Evolutionary conservation across 2,113 vertebrate species (phyloP), one percentile per base, ranked within the genome.

Genomic region (Lucifuga dentata): DNA sequence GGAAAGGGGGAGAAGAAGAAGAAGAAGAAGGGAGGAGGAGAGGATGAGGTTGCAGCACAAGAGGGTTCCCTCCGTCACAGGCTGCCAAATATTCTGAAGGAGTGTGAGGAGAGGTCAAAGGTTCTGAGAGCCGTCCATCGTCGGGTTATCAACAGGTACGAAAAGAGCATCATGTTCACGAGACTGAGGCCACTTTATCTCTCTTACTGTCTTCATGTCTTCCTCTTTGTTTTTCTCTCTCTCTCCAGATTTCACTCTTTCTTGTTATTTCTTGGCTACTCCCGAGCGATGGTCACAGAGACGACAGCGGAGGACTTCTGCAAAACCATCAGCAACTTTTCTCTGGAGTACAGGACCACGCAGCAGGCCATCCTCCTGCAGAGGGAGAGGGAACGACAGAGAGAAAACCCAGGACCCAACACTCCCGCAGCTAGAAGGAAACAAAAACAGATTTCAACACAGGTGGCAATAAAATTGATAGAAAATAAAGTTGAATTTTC

Each of bases 221-320:
- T 29, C 7, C 40, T 38, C 26, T 1, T 7, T 0, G 10, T 10
- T 19, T 41, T 13, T 9, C 2, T 13, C 24, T 9, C 2, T 13
- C 24, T 11, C 29, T 63, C 1, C 59, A 94, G 93, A 72, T 94
- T 93, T 80, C 92, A 94, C 84, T 91, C 91, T 1, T 94, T 94
- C 85, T 90, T 94, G 39, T 51, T 94, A 9, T 94, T 92, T 64
- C 79, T 94, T 1, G 93, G 93, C 11, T 94, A 94, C 78, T 92
- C 92, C 1, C 76, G 56, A 13, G 29, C 84, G 0, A 86, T 88
- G 85, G 90, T 88, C 33, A 86, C 75, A 33, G 88, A 92, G 48
- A 91, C 82, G 6, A 88, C 64, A 48, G 79, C 88, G 0, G 90
- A 91, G 57, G 85, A 85, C 40, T 94, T 94, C 83, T 94, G 92